Evolutionary conservation across 2,888 invertebrate species (phyloP).

Genomic region (Drosophila yooni): DNA sequence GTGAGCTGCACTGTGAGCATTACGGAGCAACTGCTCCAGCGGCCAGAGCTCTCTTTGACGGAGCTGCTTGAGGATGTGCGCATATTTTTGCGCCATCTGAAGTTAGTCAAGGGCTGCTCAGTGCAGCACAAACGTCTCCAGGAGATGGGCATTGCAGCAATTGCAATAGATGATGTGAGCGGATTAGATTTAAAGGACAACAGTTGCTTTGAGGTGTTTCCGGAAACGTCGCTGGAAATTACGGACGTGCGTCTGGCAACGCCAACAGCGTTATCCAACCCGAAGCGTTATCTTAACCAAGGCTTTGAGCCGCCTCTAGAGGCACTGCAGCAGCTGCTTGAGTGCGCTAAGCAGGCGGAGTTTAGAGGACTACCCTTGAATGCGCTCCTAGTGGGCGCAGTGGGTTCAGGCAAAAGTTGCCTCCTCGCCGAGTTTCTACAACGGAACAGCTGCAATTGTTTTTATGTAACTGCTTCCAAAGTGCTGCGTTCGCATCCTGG

Average conservation of each 20-base stretch:
- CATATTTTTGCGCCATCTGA: constrained; percentile 51
- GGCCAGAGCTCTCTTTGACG: constrained; percentile 18
- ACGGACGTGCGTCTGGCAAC: constrained; percentile 63
- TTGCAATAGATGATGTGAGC: constrained; percentile 51
- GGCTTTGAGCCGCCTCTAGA: constrained; percentile 72
- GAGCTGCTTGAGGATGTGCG: constrained; percentile 39
- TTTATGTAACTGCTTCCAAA: constrained; percentile 85
- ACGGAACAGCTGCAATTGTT: constrained; percentile 85
- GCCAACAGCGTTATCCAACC: neutral
- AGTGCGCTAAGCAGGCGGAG: constrained; percentile 13
- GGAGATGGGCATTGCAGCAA: constrained; percentile 65
- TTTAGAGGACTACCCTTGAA: constrained; percentile 62
- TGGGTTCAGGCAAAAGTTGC: constrained; percentile 87
- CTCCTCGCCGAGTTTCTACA: constrained; percentile 86
- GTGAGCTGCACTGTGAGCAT: constrained; percentile 50
- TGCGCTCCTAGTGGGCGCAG: constrained; percentile 85
- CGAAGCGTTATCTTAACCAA: constrained; percentile 27
- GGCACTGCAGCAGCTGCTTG: constrained; percentile 72
- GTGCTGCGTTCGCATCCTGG: constrained; percentile 86
- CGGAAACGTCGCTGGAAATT: constrained; percentile 59
- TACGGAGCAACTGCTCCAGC: constrained; percentile 44
- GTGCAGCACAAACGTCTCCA: constrained; percentile 51
- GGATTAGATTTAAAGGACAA: constrained; percentile 6
- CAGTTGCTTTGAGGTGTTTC: constrained; percentile 54
- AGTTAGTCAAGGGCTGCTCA: constrained; percentile 45